These are phyloP conservation scores for Micromesistius poutassou DNA, from an alignment of 2,797 vertebrate genomes.

Conservation along the genomic window DNA sequence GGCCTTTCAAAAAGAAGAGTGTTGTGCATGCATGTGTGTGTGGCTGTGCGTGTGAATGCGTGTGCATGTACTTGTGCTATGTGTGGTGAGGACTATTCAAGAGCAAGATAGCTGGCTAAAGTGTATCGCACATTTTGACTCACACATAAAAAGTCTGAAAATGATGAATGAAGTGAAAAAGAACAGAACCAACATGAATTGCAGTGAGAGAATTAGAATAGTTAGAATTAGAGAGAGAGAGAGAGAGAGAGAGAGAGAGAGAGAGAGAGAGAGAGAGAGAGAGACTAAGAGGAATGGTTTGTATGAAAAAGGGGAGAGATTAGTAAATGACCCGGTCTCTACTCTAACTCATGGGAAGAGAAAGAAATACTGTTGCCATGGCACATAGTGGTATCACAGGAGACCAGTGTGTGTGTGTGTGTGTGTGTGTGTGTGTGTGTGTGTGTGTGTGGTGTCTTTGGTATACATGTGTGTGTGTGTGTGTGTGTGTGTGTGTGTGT, in stretches of 20 bases:
- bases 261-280: background rate
- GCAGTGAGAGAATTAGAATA: background rate
- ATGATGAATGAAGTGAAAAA: background rate
- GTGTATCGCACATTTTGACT: background rate
- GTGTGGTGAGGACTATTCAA: background rate
- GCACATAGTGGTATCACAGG: slow-evolving; percentile 12
- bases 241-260: background rate
- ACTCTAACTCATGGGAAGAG: slow-evolving; percentile 18
- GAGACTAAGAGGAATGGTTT: background rate
- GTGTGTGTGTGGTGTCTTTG: slow-evolving; percentile 11
- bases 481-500: slow-evolving; percentile 8
- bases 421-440: slow-evolving; percentile 9
- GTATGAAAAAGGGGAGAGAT: slow-evolving; percentile 19
- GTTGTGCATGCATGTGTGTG: no score
- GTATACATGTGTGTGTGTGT: slow-evolving; percentile 12
- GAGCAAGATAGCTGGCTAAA: no score
- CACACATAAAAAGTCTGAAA: background rate
- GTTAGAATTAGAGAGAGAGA: no score
- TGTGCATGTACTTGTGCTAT: no score
- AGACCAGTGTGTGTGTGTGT: slow-evolving; percentile 5
- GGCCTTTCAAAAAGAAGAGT: no score
- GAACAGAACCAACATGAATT: background rate
- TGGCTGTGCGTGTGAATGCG: no score
- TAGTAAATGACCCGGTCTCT: slow-evolving; percentile 47
- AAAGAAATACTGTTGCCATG: slow-evolving; percentile 30